phyloP scores from a whole-genome alignment of 2,888 invertebrate species.

The Oscheius sp. region DNA sequence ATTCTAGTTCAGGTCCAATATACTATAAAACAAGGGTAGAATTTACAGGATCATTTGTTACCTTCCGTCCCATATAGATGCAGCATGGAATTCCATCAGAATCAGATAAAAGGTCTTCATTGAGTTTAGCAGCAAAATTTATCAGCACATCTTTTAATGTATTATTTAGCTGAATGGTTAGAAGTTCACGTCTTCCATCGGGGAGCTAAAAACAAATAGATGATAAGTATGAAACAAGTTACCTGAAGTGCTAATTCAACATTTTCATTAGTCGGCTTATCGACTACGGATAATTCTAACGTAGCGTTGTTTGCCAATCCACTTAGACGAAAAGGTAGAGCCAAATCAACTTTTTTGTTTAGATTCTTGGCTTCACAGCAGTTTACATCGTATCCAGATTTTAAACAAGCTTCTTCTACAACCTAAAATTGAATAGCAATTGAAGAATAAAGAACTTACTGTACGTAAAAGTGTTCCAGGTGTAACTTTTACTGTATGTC shows the following conservation, averaged over 20 bases:
- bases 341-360: slow-evolving; percentile 84
- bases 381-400: slow-evolving; percentile 82
- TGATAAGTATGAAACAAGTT: not conserved
- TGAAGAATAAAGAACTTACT: slow-evolving; percentile 31
- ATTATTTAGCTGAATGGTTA: slow-evolving; percentile 36
- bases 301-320: slow-evolving; percentile 90
- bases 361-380: slow-evolving; percentile 83
- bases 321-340: slow-evolving; percentile 84
- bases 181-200: slow-evolving; percentile 42
- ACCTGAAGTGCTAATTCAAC: slow-evolving; percentile 62
- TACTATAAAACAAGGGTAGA: slow-evolving; percentile 46
- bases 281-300: slow-evolving; percentile 82
- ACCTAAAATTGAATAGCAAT: slow-evolving; percentile 43
- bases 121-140: slow-evolving; percentile 40
- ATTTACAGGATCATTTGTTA: slow-evolving; percentile 20
- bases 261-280: slow-evolving; percentile 19
- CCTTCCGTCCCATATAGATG: slow-evolving; percentile 59
- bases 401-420: slow-evolving; percentile 86
- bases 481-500: slow-evolving; percentile 55
- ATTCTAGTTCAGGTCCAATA: slow-evolving; percentile 41
- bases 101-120: slow-evolving; percentile 43
- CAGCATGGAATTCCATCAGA: slow-evolving; percentile 48
- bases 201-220: slow-evolving; percentile 37
- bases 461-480: slow-evolving; percentile 55
- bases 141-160: slow-evolving; percentile 46